Evolutionary conservation across 2,888 invertebrate species (phyloP), one percentile per base, ranked within the genome.

Genomic region (Ophonus ardosiacus): DNA sequence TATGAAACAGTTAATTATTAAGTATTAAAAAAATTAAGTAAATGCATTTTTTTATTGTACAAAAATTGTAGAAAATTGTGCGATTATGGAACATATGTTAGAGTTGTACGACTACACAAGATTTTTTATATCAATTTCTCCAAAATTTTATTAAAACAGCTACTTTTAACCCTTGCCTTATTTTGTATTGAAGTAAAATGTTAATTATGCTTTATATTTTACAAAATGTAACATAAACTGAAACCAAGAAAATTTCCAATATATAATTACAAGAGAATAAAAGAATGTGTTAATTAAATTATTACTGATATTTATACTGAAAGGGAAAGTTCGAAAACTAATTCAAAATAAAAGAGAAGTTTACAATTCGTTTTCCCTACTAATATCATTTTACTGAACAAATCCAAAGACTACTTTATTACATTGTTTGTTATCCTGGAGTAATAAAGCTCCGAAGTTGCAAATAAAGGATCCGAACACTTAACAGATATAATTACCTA

Each of bases 401-500:
- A 80, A 61, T 80, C 59, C 79, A n/a, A 15, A 40, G 61, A 80
- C 79, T 40, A 80, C 79, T 80, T 80, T 80, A 80, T 80, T 80
- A 61, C 79, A 80, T 80, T 80, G 79, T 80, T 80, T 80, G 79
- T 61, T 59, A 59, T 80, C 79, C 79, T 7, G 59, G 59, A 57
- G 79, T 61, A 80, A 80, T 80, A 59, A 80, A 80, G 79, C 38
- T 80, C 59, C 59, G 61, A 80, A 61, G 38, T 80, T 15, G 38
- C 13, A 61, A 80, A 80, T 59, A 80, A 80, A 80, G 79, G 61
- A 59, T 80, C 38, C 24, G 38, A 80, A 80, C 59, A 80, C 15
- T 80, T 80, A 80, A 61, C 79, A 80, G 79, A 61, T 80, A 80
- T 80, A 80, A 80, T 80, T 59, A 18, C 78, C 18, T 57, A 76